A percentile compares a stretch with the other conserved stretches of the same genome.
Evolutionary conservation across 2,888 invertebrate genomes (phyloP).

Genomic region (Ochropleura plecta): DNA sequence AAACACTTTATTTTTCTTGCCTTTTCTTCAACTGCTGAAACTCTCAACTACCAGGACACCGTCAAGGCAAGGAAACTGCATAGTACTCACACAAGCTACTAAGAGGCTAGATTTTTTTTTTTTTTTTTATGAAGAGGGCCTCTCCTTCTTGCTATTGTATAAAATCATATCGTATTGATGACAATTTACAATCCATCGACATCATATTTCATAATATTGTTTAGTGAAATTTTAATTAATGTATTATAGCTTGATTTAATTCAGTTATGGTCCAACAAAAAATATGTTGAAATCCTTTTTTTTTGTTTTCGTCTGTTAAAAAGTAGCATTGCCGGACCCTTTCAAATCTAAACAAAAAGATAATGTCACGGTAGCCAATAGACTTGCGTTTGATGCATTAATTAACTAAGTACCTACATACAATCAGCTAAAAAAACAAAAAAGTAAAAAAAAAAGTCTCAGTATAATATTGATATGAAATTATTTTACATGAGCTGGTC

Average conservation of each 20-base stretch:
- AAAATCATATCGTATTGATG: too few species aligned
- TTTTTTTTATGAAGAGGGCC: too few species aligned
- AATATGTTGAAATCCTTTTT: too few species aligned
- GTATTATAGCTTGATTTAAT: not conserved
- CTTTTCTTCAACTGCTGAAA: too few species aligned
- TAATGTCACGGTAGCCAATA: constrained; percentile 39
- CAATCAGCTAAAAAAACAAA: constrained; percentile 29
- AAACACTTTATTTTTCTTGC: not conserved
- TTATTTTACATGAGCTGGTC: constrained; percentile 55
- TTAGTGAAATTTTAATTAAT: too few species aligned
- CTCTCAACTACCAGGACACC: too few species aligned
- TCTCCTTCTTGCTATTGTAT: too few species aligned
- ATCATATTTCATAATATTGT: too few species aligned
- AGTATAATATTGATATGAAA: constrained; percentile 65
- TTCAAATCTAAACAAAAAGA: not conserved
- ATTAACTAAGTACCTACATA: constrained; percentile 36
- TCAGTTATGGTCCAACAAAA: not conserved
- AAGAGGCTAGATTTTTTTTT: too few species aligned
- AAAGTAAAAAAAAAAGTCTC: constrained; percentile 7
- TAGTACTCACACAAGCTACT: too few species aligned
- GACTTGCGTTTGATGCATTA: not conserved
- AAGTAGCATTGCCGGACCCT: not conserved
- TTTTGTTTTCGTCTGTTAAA: not conserved
- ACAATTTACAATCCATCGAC: too few species aligned
- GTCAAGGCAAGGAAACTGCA: too few species aligned